Percentiles rank a stretch among this genome's conserved stretches.
Evolutionary conservation across 1,140 invertebrate genomes (phyloP).

Genomic region (Polypedilum pembai): DNA sequence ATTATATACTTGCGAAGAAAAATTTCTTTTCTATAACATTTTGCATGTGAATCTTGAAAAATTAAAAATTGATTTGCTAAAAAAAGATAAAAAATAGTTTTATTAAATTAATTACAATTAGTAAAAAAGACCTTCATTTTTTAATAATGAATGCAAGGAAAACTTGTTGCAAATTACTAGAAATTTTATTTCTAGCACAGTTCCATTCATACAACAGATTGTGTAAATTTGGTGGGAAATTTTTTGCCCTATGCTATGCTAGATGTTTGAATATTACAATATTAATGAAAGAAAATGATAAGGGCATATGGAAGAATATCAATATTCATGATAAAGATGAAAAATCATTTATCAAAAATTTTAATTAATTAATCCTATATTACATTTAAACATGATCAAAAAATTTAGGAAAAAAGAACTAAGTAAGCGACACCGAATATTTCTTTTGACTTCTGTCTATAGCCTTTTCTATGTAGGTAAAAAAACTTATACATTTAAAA

Average conservation of each 20-base stretch:
- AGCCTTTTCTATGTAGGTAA: no score
- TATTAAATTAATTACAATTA: background rate
- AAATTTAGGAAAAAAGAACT: no score
- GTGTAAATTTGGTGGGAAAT: conserved; percentile 16
- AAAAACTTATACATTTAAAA: no score
- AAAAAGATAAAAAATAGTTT: background rate
- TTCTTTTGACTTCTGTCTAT: no score
- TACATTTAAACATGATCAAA: no score
- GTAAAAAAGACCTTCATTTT: background rate
- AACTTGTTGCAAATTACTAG: conserved; percentile 23
- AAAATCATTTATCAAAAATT: no score
- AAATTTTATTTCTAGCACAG: background rate
- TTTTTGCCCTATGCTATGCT: background rate
- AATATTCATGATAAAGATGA: no score
- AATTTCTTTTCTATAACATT: conserved; percentile 3
- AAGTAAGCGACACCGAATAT: no score
- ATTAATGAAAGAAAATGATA: background rate
- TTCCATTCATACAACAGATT: background rate
- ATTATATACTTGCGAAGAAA: background rate
- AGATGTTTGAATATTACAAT: background rate
- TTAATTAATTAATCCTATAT: no score
- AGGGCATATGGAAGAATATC: no score
- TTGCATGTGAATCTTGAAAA: background rate
- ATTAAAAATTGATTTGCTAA: background rate
- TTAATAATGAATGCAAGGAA: conserved; percentile 13